phyloP scores from a whole-genome alignment of 1,140 invertebrate genomes.

The Pseudomyrmex flavicornis region DNA sequence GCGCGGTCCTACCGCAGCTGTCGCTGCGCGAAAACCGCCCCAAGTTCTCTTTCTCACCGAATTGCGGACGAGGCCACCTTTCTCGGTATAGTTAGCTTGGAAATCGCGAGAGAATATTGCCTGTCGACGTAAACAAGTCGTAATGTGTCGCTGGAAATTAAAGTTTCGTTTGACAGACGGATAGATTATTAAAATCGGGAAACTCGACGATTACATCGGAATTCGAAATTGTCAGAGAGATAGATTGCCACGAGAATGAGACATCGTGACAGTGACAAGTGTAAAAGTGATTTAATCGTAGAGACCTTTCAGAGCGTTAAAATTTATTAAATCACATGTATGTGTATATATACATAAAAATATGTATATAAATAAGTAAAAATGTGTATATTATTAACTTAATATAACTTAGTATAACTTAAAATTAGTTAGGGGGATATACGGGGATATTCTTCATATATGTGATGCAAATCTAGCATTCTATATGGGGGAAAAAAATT shows the following conservation, averaged over 20 bases:
- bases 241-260: not conserved
- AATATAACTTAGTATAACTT: too few relatives aligned
- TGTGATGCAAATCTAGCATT: too few relatives aligned
- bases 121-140: not conserved
- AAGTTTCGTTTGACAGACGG: slow-evolving; percentile 1
- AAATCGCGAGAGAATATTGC: not conserved
- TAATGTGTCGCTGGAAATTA: not conserved
- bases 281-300: too few relatives aligned
- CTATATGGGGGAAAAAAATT: too few relatives aligned
- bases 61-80: slow-evolving; percentile 3
- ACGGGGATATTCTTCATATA: too few relatives aligned
- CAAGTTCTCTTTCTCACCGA: slow-evolving; percentile 15
- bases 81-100: not conserved
- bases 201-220: not conserved
- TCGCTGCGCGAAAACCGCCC: slow-evolving; percentile 27
- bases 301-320: too few relatives aligned
- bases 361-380: too few relatives aligned
- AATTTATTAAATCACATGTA: too few relatives aligned
- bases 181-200: slow-evolving; percentile 23
- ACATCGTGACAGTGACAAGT: too few relatives aligned
- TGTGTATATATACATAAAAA: too few relatives aligned
- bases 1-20: slow-evolving; percentile 57
- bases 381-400: too few relatives aligned
- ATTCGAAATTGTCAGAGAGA: not conserved
- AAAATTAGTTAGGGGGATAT: too few relatives aligned